Base-by-base conservation (phyloP, 53 echinoderm and acorn worm species). In the Apostichopus leukothele region DNA sequence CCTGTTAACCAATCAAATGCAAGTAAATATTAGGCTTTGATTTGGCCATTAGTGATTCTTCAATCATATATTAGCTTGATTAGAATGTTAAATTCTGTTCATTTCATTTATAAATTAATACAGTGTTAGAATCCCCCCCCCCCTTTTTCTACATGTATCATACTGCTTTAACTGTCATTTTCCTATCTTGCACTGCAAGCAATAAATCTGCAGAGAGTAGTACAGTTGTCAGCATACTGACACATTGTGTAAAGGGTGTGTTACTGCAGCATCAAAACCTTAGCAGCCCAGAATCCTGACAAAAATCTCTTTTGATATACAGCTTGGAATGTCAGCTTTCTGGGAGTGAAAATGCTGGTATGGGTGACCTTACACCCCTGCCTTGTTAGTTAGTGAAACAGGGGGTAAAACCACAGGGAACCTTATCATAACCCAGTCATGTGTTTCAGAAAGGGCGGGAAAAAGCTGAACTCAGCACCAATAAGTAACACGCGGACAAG, bases 381-480 rank as follows among this genome's bases (percentile, higher is more conserved):
- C 59, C 51, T 54, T 57, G 55, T 57, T 18, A 55, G 57, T 51
- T 14, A 39, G 39, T 39, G 39, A 39, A 63, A 63, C 63, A 52
- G 55, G 59, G 59, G 81, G 81, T 53, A 51, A 81, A 81, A 81
- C 55, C 54, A 54, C 54, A 81, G 81, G 81, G 81, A 54, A 51
- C 60, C 53, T 57, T 12, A 21, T 11, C 10, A 59, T 54, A 7
- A 81, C 81, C 59, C 54, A 59, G 81, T 81, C 59, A 54, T 81
- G 81, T 59, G 22, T 81, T 59, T 81, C 81, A 55, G 81, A 81
- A 81, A 81, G 81, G 81, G 55, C 55, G 81, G 81, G 59, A 81
- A 81, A 59, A 81, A 20, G 81, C 81, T 81, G 81, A 81, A 81
- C 81, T 81, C 81, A 81, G 81, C 81, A 81, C 22, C 81, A 71